These are phyloP conservation scores for Dorcus hopei DNA, from an alignment of 2,888 invertebrate species.

Conservation along the genomic window DNA sequence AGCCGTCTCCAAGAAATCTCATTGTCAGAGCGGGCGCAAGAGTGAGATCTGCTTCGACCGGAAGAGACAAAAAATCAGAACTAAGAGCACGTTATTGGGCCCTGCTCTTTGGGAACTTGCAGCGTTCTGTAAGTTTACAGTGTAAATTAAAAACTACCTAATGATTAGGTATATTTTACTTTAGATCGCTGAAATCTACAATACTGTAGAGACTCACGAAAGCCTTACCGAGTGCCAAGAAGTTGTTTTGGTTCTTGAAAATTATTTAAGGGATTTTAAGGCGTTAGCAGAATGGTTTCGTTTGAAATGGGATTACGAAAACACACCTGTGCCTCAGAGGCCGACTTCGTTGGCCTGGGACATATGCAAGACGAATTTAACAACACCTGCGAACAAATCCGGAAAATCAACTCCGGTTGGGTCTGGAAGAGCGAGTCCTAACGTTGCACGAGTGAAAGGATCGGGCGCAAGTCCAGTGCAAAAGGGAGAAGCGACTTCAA, in stretches of 20 bases:
- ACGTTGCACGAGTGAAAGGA: slow-evolving; percentile 47
- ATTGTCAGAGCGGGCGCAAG: slow-evolving; percentile 54
- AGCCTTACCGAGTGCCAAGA: slow-evolving; percentile 94
- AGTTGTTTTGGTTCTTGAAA: slow-evolving; percentile 90
- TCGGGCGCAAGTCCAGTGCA: slow-evolving; percentile 1
- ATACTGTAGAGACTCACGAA: slow-evolving; percentile 92
- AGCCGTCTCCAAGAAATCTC: slow-evolving; percentile 26
- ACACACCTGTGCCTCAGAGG: slow-evolving; percentile 77
- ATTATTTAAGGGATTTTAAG: slow-evolving; percentile 91
- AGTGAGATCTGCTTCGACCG: slow-evolving; percentile 81
- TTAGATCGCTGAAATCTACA: slow-evolving; percentile 87
- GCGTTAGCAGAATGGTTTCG: slow-evolving; percentile 91
- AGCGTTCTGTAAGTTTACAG: slow-evolving; percentile 67
- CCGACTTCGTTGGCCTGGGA: slow-evolving; percentile 95
- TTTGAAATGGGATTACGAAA: slow-evolving; percentile 91
- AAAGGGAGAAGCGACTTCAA: neutral
- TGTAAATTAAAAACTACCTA: neutral
- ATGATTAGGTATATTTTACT: slow-evolving; percentile 19
- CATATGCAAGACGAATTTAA: slow-evolving; percentile 76
- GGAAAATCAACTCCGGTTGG: slow-evolving; percentile 51
- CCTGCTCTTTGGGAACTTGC: slow-evolving; percentile 88
- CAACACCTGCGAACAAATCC: slow-evolving; percentile 42
- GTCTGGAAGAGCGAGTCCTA: slow-evolving; percentile 60
- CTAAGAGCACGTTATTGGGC: slow-evolving; percentile 94
- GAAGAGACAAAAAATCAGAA: slow-evolving; percentile 83